Evolutionary conservation across 2,113 vertebrate species (phyloP).

Genomic region (Toxostoma redivivum): DNA sequence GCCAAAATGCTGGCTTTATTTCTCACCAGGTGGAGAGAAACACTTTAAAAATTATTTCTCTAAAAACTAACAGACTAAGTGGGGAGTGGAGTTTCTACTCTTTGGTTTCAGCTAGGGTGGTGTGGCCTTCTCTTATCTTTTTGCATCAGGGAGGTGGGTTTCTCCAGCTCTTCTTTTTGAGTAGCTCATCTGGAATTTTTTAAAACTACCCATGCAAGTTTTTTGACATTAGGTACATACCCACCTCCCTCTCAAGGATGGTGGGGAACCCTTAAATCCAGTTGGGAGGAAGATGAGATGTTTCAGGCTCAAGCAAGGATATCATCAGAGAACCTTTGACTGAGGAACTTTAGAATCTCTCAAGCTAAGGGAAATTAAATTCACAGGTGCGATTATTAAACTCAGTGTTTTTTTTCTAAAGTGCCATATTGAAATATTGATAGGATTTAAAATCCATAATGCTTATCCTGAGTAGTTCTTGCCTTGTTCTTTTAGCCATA

Average conservation of each 20-base stretch:
- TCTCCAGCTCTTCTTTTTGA: not conserved
- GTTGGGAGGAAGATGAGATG: not conserved
- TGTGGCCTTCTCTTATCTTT: not conserved
- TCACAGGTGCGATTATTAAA: not conserved
- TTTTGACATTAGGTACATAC: not conserved
- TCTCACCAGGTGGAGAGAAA: not conserved
- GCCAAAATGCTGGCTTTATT: conserved; percentile 6
- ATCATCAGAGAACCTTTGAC: not conserved
- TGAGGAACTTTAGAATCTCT: not conserved
- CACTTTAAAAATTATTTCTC: not conserved
- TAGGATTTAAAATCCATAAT: not conserved
- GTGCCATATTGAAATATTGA: not conserved
- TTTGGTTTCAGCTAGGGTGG: not conserved
- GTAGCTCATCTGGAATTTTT: not conserved
- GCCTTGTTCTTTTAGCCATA: not conserved
- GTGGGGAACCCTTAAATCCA: not conserved
- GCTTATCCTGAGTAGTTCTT: not conserved
- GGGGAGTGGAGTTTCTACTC: not conserved
- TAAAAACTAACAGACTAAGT: not conserved
- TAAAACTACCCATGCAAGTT: not conserved
- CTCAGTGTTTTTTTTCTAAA: not conserved
- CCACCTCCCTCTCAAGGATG: not conserved
- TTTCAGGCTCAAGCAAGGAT: not conserved
- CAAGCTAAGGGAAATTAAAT: not conserved
- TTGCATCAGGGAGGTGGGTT: not conserved